Conservation (phyloP, 2,113 vertebrate species). For the Anhinga rufa region DNA sequence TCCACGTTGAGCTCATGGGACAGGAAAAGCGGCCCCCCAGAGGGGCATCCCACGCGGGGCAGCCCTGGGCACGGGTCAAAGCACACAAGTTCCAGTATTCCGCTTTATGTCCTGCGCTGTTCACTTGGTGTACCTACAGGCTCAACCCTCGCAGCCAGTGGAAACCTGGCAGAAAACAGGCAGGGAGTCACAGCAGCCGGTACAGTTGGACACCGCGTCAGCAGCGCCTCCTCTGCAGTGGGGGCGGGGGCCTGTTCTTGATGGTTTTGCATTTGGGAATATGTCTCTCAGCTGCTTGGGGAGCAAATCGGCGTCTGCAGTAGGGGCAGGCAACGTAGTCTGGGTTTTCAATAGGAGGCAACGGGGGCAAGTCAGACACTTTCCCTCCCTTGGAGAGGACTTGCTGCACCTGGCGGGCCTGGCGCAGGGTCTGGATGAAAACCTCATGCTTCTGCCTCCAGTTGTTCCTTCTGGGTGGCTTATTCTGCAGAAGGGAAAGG, state of each 20-base stretch:
- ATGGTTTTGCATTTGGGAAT: conserved; percentile 77
- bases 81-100: background rate
- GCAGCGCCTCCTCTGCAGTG: conserved; percentile 13
- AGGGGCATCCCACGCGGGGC: fast-evolving
- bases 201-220: background rate
- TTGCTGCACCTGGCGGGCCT: conserved; percentile 61
- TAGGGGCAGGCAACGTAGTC: conserved; percentile 77
- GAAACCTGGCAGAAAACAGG: background rate
- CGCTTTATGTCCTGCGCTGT: background rate
- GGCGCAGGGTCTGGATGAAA: conserved; percentile 64
- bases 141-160: background rate
- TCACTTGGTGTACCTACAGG: background rate
- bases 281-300: conserved; percentile 71
- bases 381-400: conserved; percentile 56
- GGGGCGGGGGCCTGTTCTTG: conserved; percentile 70
- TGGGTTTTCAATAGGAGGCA: conserved; percentile 55
- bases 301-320: conserved; percentile 73
- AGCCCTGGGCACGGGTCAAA: background rate
- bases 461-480: conserved; percentile 58
- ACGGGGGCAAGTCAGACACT: conserved; percentile 6
- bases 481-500: conserved; percentile 33
- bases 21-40: background rate
- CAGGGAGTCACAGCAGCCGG: background rate
- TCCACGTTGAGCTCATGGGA: background rate
- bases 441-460: conserved; percentile 72